These are phyloP conservation scores for Hypolimnas misippus DNA, from an alignment of 2,888 invertebrate genomes.

Conservation along the genomic window DNA sequence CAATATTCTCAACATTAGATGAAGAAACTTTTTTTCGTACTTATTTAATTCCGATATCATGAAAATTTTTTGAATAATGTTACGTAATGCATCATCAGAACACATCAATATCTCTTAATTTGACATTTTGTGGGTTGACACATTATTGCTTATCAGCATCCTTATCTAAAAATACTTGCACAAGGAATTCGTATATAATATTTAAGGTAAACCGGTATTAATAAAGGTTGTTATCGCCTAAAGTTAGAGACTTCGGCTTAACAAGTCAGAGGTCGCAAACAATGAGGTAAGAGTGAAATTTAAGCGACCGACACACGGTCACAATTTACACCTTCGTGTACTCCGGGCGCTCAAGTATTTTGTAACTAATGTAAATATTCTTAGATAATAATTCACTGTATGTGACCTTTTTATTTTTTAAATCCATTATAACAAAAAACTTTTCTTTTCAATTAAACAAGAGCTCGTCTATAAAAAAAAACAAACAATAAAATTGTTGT, in stretches of 20 bases:
- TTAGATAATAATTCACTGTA: constrained; percentile 50
- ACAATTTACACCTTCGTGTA: constrained; percentile 58
- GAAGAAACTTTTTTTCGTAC: too few relatives aligned
- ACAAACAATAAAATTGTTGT: too few relatives aligned
- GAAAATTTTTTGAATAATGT: too few relatives aligned
- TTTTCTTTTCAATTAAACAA: background rate
- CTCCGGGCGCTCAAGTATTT: constrained; percentile 24
- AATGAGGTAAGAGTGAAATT: constrained; percentile 55
- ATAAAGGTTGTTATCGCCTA: constrained; percentile 3
- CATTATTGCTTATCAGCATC: too few relatives aligned
- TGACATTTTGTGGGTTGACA: too few relatives aligned
- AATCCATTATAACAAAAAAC: constrained; percentile 11
- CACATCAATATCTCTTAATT: too few relatives aligned
- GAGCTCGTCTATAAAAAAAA: too few relatives aligned
- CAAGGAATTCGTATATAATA: background rate
- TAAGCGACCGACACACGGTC: constrained; percentile 40
- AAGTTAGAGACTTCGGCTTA: constrained; percentile 12
- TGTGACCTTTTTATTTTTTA: constrained; percentile 40
- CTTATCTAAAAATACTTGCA: background rate
- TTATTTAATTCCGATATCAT: too few relatives aligned
- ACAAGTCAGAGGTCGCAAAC: constrained; percentile 46
- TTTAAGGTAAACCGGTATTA: background rate
- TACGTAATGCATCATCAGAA: too few relatives aligned
- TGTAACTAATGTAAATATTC: constrained; percentile 40
- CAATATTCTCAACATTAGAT: too few relatives aligned